phyloP scores from a whole-genome alignment of 2,888 invertebrate genomes.

The Neoascia interrupta region DNA sequence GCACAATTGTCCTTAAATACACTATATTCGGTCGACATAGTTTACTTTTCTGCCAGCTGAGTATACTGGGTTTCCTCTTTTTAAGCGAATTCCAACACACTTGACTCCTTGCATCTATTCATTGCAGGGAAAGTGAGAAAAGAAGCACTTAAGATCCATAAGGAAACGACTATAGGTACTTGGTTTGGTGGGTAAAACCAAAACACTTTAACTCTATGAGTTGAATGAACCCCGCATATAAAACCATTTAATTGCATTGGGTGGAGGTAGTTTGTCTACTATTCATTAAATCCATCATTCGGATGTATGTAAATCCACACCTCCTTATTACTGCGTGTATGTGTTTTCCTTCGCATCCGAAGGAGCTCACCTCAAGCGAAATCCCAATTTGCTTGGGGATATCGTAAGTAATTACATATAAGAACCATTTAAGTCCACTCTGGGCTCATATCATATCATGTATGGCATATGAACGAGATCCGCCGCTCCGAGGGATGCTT shows the following conservation, averaged over 20 bases:
- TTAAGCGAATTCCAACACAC: no score
- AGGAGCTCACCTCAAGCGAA: slow-evolving; percentile 24
- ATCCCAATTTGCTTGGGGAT: slow-evolving; percentile 55
- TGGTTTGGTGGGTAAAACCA: no score
- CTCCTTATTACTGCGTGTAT: slow-evolving; percentile 9
- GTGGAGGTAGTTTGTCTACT: slow-evolving; percentile 13
- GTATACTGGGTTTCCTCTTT: background rate
- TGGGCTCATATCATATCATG: slow-evolving; percentile 16
- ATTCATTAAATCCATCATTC: slow-evolving; percentile 40
- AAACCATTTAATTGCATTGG: slow-evolving; percentile 30
- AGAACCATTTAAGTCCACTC: slow-evolving; percentile 66
- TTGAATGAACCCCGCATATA: slow-evolving; percentile 49
- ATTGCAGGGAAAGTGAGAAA: slow-evolving; percentile 28
- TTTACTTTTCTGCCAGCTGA: slow-evolving; percentile 48
- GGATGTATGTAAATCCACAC: slow-evolving; percentile 24
- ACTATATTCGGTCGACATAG: slow-evolving; percentile 66
- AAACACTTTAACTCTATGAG: no score
- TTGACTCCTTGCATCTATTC: slow-evolving; percentile 3
- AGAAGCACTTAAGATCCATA: no score
- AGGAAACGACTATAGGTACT: no score
- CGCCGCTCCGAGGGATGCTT: background rate
- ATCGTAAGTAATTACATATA: slow-evolving; percentile 63
- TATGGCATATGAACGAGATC: background rate
- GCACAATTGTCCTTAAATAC: slow-evolving; percentile 58
- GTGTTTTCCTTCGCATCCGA: slow-evolving; percentile 5